These are phyloP conservation scores for Pelosia muscerda DNA, from an alignment of 2,888 invertebrate species.

Conservation along the genomic window DNA sequence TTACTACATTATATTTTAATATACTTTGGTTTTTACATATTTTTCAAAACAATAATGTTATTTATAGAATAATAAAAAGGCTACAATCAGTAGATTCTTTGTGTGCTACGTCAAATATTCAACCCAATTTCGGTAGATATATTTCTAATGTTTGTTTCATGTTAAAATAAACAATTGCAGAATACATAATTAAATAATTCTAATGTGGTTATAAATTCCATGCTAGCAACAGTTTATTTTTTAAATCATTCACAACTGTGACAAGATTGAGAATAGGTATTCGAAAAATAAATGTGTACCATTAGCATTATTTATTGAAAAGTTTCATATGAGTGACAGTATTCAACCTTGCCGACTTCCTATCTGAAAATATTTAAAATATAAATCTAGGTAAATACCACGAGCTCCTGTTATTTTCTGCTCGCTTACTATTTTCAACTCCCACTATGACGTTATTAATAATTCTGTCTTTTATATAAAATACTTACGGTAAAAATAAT, in stretches of 20 bases:
- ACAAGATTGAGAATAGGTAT: not conserved
- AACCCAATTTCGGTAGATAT: no score
- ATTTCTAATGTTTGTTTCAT: no score
- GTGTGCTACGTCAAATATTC: no score
- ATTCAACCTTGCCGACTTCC: not conserved
- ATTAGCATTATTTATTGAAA: not conserved
- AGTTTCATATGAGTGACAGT: not conserved
- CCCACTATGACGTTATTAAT: not conserved
- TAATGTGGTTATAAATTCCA: not conserved
- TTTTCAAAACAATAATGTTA: constrained; percentile 3
- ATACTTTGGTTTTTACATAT: constrained; percentile 44
- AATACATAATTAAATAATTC: not conserved
- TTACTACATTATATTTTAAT: constrained; percentile 28
- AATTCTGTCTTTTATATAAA: not conserved
- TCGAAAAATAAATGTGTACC: not conserved
- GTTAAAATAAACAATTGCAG: not conserved
- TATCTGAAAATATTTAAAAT: not conserved
- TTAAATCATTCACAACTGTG: not conserved
- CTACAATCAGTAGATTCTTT: no score
- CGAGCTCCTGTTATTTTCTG: not conserved
- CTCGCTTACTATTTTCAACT: not conserved
- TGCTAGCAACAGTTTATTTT: not conserved
- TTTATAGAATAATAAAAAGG: no score
- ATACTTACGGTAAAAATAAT: not conserved
- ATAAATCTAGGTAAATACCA: not conserved